phyloP scores from a whole-genome alignment of 2,888 invertebrate genomes.

The Eilema griseolum region DNA sequence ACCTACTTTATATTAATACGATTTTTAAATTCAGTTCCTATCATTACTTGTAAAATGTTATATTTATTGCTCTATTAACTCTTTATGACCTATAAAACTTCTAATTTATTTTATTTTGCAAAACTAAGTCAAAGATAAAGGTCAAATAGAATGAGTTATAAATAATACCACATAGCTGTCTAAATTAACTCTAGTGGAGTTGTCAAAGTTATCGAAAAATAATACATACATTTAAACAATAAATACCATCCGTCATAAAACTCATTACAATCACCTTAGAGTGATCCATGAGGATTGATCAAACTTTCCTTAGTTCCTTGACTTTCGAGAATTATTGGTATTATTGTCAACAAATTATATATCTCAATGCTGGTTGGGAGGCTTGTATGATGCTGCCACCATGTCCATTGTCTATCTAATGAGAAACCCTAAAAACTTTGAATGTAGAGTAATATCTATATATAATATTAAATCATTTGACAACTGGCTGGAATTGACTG shows the following conservation, averaged over 20 bases:
- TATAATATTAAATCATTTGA: too few relatives aligned
- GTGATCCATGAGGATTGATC: too few relatives aligned
- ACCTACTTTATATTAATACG: background rate
- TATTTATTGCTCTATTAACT: background rate
- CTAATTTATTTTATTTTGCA: background rate
- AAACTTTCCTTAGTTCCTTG: too few relatives aligned
- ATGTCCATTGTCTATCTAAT: too few relatives aligned
- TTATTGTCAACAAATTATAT: too few relatives aligned
- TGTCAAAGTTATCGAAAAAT: background rate
- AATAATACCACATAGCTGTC: background rate
- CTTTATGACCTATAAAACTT: background rate
- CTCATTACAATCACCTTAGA: too few relatives aligned
- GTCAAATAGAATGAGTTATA: background rate
- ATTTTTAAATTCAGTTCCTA: background rate
- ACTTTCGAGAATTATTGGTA: too few relatives aligned
- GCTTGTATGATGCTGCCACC: too few relatives aligned
- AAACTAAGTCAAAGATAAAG: background rate
- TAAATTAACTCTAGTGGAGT: background rate
- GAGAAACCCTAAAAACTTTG: too few relatives aligned
- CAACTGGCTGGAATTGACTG: background rate
- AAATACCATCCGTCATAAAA: too few relatives aligned
- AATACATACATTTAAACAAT: background rate
- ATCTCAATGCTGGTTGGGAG: too few relatives aligned
- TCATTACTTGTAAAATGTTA: background rate
- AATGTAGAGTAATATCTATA: too few relatives aligned